Base-by-base conservation (phyloP, 2,113 vertebrate genomes). In the Struthio camelus region DNA sequence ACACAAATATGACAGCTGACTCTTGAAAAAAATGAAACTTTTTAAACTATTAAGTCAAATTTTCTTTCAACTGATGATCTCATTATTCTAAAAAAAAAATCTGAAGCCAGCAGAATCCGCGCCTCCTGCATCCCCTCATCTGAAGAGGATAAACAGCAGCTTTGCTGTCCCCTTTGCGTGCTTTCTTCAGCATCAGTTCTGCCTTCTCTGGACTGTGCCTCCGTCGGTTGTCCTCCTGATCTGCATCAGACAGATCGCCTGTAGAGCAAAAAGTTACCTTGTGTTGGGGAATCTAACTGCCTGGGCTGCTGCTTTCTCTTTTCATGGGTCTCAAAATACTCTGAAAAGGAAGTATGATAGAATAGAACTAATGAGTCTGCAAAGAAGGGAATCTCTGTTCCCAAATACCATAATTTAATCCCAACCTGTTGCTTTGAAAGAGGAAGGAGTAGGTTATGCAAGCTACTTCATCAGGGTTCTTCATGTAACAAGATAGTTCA, bases 401-500 rank as follows among this genome's bases (percentile, higher is more conserved):
- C 6, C 12, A 9, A 69, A 30, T 72, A 14, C 58, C 22, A 2
- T 32, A 10, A 40, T 15, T 16, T 8, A 23, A 19, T 14, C 51
- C 42, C 65, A 69, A 38, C 7, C 50, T 51, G 3, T 11, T 58
- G 42, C 48, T 69, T 22, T 80, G 16, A n/a, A 13, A 28, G 59
- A 38, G 65, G 46, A 40, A 50, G 36, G 8, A 44, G 32, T 54
- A 36, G n/a, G 46, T 32, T 67, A 71, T 0, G 0, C 69, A 54
- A 78, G 24, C 19, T 23, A 9, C 42, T 22, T 64, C 62, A 3
- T 34, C 5, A 19, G 34, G 9, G 16, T 73, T n/a, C 19, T 50
- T 36, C 59, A 10, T 0, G 0, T 25, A 20, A 25, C 2, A 0
- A 23, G 0, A 2, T 30, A 10, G 23, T 28, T 58, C 42, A 11